Evolutionary conservation across 1,140 invertebrate species (phyloP), one percentile per base, ranked within the genome.

Genomic region (Pomacea maculata): DNA sequence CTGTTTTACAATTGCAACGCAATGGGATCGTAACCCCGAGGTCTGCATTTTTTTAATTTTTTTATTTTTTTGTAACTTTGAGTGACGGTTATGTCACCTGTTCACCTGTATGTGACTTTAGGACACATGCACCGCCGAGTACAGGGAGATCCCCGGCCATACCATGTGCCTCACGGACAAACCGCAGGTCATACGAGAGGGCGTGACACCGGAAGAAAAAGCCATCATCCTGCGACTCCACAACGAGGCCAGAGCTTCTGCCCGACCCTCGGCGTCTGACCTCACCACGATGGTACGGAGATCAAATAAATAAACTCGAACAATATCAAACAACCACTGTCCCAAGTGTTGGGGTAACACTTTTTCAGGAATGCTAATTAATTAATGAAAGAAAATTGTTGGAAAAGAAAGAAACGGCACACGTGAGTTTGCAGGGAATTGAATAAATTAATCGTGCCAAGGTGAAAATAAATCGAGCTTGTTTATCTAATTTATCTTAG

Each of bases 81-180:
- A 25, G 25, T 25, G 25, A 25, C 25, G 25, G 25, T 25, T 25
- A 25, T 25, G 25, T 25, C 25, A 25, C 25, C 25, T 25, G 25
- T 25, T 25, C 25, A 17, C 9, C 8, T 77, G 0, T 63, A 54
- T 75, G 14, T 25, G 10, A n/a, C 82, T 73, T 15, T 80, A 86
- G 85, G 34, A 82, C 34, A 81, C 85, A 17, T 87, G 87, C 70
- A 85, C 83, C 0, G 52, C 57, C 11, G 87, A 86, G 72, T 87
- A 85, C 77, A 71, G 81, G n/a, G 52, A 45, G 21, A 78, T 86
- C 6, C 63, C 80, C 0, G 85, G 85, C 25, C 85, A 86, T 63
- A 88, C 86, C 45, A 79, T 88, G 77, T 88, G 87, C 82, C 81
- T 87, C 75, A 75, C 55, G 7, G 87, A 88, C 75, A 82, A 83